These are phyloP conservation scores for Tyto alba DNA, from an alignment of 2,113 vertebrate species.

Conservation along the genomic window DNA sequence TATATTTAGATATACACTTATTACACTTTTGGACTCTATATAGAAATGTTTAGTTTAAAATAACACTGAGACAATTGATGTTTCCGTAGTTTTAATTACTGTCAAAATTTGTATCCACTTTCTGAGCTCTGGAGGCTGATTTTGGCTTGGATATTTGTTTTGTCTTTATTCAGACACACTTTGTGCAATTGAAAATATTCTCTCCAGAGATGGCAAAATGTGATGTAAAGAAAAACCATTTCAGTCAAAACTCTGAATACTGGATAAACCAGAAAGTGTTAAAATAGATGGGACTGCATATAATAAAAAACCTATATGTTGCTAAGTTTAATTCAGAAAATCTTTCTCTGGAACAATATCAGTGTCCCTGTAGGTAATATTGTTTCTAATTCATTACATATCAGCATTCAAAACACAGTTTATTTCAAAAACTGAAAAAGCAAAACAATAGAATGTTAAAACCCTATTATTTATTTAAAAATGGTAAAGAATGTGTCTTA, in stretches of 20 bases:
- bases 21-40: slow-evolving; percentile 11
- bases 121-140: background rate
- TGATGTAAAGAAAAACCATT: background rate
- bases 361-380: background rate
- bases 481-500: slow-evolving; percentile 30
- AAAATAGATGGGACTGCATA: slow-evolving; percentile 4
- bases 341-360: slow-evolving; percentile 14
- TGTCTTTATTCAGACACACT: slow-evolving; percentile 21
- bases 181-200: background rate
- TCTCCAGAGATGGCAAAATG: background rate
- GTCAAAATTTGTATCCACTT: slow-evolving; percentile 5
- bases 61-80: slow-evolving; percentile 35
- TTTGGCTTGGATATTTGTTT: slow-evolving; percentile 12
- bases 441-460: slow-evolving; percentile 12
- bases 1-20: slow-evolving; percentile 55
- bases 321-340: slow-evolving; percentile 42
- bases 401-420: slow-evolving; percentile 23
- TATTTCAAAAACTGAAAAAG: slow-evolving; percentile 38
- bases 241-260: background rate
- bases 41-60: slow-evolving; percentile 66
- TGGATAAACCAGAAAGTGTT: slow-evolving; percentile 37
- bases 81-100: slow-evolving; percentile 41
- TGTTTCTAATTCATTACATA: slow-evolving; percentile 32
- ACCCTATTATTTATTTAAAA: slow-evolving; percentile 55
- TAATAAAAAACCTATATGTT: background rate